A percentile compares a stretch with the other conserved stretches of the same genome.
phyloP scores from a whole-genome alignment of 1,140 invertebrate species.

The Eumaeus atala region DNA sequence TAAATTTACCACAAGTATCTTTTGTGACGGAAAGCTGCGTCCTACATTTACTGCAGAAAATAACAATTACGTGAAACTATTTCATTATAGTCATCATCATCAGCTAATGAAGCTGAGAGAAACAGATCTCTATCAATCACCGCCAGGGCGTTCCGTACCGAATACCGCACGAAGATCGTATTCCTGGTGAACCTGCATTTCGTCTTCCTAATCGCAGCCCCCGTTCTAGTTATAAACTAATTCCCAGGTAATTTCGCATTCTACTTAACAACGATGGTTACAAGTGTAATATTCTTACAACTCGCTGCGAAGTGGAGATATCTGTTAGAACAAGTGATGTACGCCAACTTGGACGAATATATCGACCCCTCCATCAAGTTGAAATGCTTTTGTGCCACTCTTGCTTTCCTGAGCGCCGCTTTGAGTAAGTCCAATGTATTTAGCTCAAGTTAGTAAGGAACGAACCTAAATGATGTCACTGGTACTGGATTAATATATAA shows the following conservation, averaged over 20 bases:
- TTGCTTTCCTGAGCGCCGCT: slow-evolving; percentile 13
- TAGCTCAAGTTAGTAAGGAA: neutral
- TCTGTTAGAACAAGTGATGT: slow-evolving; percentile 27
- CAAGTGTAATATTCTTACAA: slow-evolving; percentile 32
- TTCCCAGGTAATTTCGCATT: slow-evolving; percentile 37
- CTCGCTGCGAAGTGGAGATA: slow-evolving; percentile 35
- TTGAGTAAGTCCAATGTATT: slow-evolving; percentile 13
- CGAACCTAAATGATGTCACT: slow-evolving; percentile 4
- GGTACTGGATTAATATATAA: too few species aligned
- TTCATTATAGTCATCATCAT: neutral
- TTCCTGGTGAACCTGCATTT: neutral
- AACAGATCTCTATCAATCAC: too few species aligned
- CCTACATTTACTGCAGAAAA: too few species aligned
- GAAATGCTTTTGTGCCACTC: slow-evolving; percentile 21
- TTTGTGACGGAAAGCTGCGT: too few species aligned
- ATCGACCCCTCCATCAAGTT: slow-evolving; percentile 22
- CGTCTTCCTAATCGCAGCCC: too few species aligned
- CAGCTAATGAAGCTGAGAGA: neutral
- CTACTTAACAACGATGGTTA: slow-evolving; percentile 25
- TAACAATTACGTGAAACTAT: too few species aligned
- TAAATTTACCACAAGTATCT: too few species aligned
- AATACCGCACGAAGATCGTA: neutral
- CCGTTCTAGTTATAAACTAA: neutral
- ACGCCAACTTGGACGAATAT: slow-evolving; percentile 31
- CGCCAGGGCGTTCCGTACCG: neutral